Conservation (phyloP, 2,888 invertebrate genomes). For the Acrobasis repandana region DNA sequence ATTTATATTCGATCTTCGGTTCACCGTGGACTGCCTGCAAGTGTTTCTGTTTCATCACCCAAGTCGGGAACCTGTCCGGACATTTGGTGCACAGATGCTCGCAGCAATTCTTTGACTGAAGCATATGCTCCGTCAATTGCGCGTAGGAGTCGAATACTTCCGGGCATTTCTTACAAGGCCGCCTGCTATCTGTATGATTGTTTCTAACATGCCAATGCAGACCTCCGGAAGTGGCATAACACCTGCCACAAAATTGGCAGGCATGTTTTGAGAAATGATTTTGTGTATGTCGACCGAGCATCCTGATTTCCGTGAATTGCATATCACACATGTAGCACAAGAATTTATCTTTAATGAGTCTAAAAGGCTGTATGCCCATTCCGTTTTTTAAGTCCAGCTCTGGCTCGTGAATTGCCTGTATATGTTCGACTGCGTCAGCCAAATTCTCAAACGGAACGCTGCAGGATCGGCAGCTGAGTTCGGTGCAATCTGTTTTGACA, state of each 20-base stretch:
- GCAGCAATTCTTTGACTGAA: conserved; percentile 39
- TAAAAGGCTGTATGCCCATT: conserved; percentile 41
- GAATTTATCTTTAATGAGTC: conserved; percentile 33
- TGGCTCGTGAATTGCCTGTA: conserved; percentile 32
- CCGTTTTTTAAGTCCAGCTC: conserved; percentile 26
- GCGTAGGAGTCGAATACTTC: conserved; percentile 35
- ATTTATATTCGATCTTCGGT: conserved; percentile 33
- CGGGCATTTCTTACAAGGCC: conserved; percentile 42
- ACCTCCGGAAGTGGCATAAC: conserved; percentile 37
- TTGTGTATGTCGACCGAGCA: conserved; percentile 44
- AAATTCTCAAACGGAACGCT: conserved; percentile 29
- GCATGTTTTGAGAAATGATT: conserved; percentile 44
- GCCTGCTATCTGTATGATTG: conserved; percentile 30
- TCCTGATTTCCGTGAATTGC: conserved; percentile 38
- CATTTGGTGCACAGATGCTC: conserved; percentile 41
- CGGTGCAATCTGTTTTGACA: conserved; percentile 44
- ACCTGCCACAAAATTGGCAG: conserved; percentile 48
- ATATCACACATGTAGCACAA: conserved; percentile 40
- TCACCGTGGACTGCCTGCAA: conserved; percentile 36
- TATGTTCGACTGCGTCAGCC: conserved; percentile 37
- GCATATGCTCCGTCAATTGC: conserved; percentile 38
- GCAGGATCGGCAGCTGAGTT: conserved; percentile 44
- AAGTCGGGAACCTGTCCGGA: conserved; percentile 39
- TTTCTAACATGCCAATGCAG: conserved; percentile 37
- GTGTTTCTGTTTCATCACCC: conserved; percentile 36